Conservation (phyloP, 2,888 invertebrate species). For the Pardosa pseudoannulata region DNA sequence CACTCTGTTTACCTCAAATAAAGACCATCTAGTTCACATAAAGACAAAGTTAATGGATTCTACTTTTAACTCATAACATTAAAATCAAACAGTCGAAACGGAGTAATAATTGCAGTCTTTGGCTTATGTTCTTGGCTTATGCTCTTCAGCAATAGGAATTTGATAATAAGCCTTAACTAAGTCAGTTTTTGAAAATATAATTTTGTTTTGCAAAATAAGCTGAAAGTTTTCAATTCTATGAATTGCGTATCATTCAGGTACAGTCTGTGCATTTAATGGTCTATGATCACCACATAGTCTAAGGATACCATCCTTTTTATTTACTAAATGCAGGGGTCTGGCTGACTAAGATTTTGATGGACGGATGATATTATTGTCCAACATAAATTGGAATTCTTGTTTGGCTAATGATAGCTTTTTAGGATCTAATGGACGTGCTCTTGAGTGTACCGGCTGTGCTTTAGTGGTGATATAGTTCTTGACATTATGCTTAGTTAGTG, state of each 20-base stretch:
- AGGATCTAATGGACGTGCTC: slow-evolving; percentile 6
- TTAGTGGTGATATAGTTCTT: background rate
- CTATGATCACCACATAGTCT: slow-evolving; percentile 62
- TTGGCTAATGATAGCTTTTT: slow-evolving; percentile 4
- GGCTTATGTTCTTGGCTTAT: too few species aligned
- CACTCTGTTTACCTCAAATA: too few species aligned
- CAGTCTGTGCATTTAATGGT: slow-evolving; percentile 26
- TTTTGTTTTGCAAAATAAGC: slow-evolving; percentile 7
- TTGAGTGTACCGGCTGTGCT: background rate
- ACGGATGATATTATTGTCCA: slow-evolving; percentile 1
- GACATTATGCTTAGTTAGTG: background rate
- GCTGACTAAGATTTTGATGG: slow-evolving; percentile 44
- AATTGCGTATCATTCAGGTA: slow-evolving; percentile 39
- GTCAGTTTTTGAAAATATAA: slow-evolving; percentile 48
- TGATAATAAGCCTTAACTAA: slow-evolving; percentile 20
- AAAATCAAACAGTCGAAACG: slow-evolving; percentile 18
- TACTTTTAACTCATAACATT: slow-evolving; percentile 20
- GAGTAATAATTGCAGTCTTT: slow-evolving; percentile 47
- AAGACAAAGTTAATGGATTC: too few species aligned
- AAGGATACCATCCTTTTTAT: slow-evolving; percentile 8
- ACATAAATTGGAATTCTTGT: slow-evolving; percentile 16
- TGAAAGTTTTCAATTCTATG: slow-evolving; percentile 48
- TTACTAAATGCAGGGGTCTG: slow-evolving; percentile 50
- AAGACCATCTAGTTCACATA: too few species aligned
- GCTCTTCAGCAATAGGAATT: background rate